A percentile compares a stretch with the other conserved stretches of the same genome.
Conservation (phyloP, 2,888 invertebrate species). For the Endotricha flammealis region DNA sequence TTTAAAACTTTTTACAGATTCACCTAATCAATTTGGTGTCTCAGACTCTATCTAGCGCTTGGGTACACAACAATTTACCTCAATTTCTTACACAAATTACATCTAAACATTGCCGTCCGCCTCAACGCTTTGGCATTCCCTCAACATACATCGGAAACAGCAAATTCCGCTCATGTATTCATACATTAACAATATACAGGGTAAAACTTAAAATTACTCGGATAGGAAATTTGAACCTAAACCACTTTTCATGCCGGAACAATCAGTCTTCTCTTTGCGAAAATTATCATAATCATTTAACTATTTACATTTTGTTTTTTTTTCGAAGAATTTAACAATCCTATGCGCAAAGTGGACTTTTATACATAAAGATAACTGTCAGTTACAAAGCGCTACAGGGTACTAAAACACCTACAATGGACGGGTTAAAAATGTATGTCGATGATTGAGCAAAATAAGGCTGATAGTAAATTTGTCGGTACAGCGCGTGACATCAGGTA, state of each 20-base stretch:
- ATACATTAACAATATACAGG: slow-evolving; percentile 48
- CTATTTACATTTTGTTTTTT: slow-evolving; percentile 46
- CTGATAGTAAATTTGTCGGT: slow-evolving; percentile 27
- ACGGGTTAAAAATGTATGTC: slow-evolving; percentile 41
- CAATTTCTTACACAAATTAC: slow-evolving; percentile 26
- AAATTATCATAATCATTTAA: slow-evolving; percentile 65
- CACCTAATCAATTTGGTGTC: slow-evolving; percentile 36
- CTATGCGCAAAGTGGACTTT: slow-evolving; percentile 34
- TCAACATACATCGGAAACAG: slow-evolving; percentile 26
- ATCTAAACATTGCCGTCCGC: slow-evolving; percentile 32
- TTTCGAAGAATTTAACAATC: slow-evolving; percentile 30
- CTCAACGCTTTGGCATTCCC: slow-evolving; percentile 36
- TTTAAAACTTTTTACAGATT: slow-evolving; percentile 26
- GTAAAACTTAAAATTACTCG: slow-evolving; percentile 61
- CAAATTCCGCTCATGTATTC: slow-evolving; percentile 30
- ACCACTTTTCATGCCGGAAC: slow-evolving; percentile 67
- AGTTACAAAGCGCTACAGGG: slow-evolving; percentile 34
- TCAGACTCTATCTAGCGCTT: slow-evolving; percentile 38
- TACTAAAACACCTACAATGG: slow-evolving; percentile 46
- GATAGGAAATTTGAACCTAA: slow-evolving; percentile 62
- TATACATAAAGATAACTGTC: slow-evolving; percentile 35
- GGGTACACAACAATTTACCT: slow-evolving; percentile 31
- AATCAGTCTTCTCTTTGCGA: slow-evolving; percentile 77
- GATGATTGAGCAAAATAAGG: slow-evolving; percentile 49
- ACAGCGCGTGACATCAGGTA: slow-evolving; percentile 38